These are phyloP conservation scores for Heliothis virescens DNA, from an alignment of 1,140 invertebrate genomes.

Conservation along the genomic window DNA sequence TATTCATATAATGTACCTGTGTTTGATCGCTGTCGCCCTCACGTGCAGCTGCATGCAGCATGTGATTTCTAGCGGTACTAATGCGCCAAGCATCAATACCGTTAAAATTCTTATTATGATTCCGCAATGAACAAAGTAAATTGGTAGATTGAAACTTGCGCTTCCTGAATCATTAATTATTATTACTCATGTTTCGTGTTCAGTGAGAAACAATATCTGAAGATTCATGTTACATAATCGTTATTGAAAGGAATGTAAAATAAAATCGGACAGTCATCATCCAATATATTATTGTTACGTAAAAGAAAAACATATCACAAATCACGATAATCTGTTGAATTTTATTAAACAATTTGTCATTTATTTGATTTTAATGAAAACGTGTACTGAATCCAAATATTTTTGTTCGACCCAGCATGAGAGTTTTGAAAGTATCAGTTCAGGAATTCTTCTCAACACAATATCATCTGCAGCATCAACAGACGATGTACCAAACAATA, in stretches of 20 bases:
- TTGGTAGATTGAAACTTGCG: conserved; percentile 12
- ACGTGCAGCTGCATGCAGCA: conserved; percentile 25
- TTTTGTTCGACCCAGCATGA: not conserved
- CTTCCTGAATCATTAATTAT: conserved; percentile 14
- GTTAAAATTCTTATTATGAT: conserved; percentile 32
- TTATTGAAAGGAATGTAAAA: not conserved
- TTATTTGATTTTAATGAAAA: not conserved
- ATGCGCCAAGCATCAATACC: conserved; percentile 37
- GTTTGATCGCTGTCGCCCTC: conserved; percentile 14
- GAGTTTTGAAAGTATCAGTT: conserved; percentile 12
- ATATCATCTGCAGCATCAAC: not conserved
- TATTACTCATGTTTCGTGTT: not conserved
- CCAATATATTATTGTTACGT: not conserved
- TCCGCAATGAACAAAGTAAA: conserved; percentile 14
- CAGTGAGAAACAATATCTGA: not conserved
- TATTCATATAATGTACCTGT: not conserved
- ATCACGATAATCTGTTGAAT: not conserved
- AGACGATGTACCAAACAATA: not conserved
- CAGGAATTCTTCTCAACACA: conserved; percentile 11
- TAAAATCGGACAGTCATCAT: not conserved
- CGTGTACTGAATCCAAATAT: not conserved
- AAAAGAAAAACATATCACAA: conserved; percentile 4
- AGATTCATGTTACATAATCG: conserved; percentile 2
- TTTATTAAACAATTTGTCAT: not conserved
- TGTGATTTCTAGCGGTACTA: conserved; percentile 33